Base-by-base conservation (phyloP, 1,140 invertebrate species). In the Xylocopa sonorina region DNA sequence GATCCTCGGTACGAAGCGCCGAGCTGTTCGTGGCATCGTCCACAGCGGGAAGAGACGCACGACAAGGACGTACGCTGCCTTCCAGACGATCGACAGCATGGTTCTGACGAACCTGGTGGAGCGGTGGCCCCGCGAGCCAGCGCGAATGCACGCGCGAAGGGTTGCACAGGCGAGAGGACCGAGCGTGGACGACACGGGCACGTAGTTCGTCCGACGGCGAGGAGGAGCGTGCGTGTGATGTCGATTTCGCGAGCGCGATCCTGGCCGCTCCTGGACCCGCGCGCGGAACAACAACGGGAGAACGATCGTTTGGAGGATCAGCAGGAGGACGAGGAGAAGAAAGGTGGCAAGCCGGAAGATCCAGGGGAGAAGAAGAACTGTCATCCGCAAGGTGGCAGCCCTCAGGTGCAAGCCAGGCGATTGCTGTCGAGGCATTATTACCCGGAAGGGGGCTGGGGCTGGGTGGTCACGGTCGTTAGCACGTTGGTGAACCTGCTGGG, bases 391-490 rank as follows among this genome's bases (percentile, higher is more conserved):
- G 60, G 60, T 16, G 58, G 62, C n/a, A 78, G 80, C 10, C 48
- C 86, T 10, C 87, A 83, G 32, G 60, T 87, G 21, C 88, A 87
- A 53, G 87, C 89, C 6, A 80, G 84, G n/a, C 78, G 87, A 62
- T 74, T 90, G 14, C 48, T 94, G 3, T 89, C 91, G 50, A 89
- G 95, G 38, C 95, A 96, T 87, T 96, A 96, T 90, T 97, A 96
- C 90, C 96, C 96, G 1, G 96, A 97, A 86, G 96, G 96, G 3
- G 96, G 96, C 3, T 97, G 96, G 96, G 96, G 96, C 0, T 97
- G 96, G 96, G 94, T 96, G 24, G 94, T 97, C 12, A 93, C 95
- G 0, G 93, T 93, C 1, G 96, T 95, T 41, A 94, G 95, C 7
- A 93, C 95, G 34, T 85, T 96, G 4, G 95, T 95, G n/a, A 94